phyloP scores from a whole-genome alignment of 2,113 vertebrate species.

The Cranoglanis bouderius region DNA sequence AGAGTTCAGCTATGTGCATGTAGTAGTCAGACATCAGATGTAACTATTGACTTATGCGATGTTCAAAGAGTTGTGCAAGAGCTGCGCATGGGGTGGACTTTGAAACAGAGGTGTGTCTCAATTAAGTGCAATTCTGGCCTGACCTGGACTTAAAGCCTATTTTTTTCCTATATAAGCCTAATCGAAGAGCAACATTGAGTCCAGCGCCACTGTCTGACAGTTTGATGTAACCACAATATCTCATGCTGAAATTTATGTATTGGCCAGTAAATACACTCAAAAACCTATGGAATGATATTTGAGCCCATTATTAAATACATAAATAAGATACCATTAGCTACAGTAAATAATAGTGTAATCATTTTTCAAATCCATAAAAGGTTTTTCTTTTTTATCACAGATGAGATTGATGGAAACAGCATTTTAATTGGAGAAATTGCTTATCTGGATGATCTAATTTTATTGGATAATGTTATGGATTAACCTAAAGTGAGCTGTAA shows the following conservation, averaged over 20 bases:
- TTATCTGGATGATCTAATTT: background rate
- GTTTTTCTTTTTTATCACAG: too few relatives aligned
- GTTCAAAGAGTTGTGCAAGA: background rate
- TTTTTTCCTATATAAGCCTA: background rate
- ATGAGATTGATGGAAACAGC: background rate
- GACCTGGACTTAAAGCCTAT: background rate
- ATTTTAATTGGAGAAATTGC: background rate
- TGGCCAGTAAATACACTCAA: background rate
- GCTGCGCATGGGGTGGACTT: background rate
- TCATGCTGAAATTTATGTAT: background rate
- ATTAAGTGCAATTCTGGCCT: background rate
- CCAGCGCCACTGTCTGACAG: background rate
- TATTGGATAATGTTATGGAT: background rate
- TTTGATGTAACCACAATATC: background rate
- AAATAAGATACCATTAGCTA: background rate
- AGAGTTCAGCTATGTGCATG: background rate
- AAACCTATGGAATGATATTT: background rate
- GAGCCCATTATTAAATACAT: background rate
- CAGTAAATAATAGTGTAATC: background rate
- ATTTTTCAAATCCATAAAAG: background rate
- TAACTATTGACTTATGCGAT: background rate
- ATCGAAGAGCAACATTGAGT: background rate
- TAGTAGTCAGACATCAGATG: background rate
- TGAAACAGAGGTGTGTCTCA: background rate
- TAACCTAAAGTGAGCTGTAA: background rate